Percentiles rank a stretch among this genome's conserved stretches.
Evolutionary conservation across 2,888 invertebrate species (phyloP).

Genomic region (Melangyna quadrimaculata): DNA sequence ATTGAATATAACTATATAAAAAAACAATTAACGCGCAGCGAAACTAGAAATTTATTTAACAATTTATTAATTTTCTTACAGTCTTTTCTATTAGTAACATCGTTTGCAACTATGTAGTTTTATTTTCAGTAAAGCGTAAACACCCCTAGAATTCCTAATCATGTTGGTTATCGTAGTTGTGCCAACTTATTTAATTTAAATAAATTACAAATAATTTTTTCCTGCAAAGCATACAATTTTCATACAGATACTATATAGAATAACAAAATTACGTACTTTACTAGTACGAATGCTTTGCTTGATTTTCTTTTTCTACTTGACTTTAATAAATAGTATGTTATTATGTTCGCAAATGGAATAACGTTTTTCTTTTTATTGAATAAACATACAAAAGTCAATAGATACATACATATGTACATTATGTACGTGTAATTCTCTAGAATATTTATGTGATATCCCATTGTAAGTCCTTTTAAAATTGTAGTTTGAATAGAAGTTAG

Average conservation of each 20-base stretch:
- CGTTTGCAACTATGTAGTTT: neutral
- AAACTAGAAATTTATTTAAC: neutral
- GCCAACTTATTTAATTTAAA: conserved; percentile 20
- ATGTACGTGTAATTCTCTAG: conserved; percentile 18
- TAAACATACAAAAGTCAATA: conserved; percentile 27
- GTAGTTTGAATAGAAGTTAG: neutral
- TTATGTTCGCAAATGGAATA: conserved; percentile 39
- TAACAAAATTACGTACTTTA: conserved; percentile 35
- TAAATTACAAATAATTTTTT: conserved; percentile 60
- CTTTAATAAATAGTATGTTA: conserved; percentile 4
- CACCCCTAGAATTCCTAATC: neutral
- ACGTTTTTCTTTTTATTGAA: neutral
- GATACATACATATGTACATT: conserved; percentile 4
- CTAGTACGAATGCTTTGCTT: conserved; percentile 19
- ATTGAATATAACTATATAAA: neutral
- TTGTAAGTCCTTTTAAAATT: conserved; percentile 28
- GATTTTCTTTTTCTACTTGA: conserved; percentile 11
- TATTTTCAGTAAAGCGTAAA: neutral
- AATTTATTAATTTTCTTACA: neutral
- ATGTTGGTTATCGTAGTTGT: neutral
- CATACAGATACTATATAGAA: conserved; percentile 35
- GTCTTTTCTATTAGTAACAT: neutral
- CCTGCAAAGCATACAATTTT: conserved; percentile 25
- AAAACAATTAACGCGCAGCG: neutral
- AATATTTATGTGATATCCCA: conserved; percentile 33